These are phyloP conservation scores for Carettochelys insculpta DNA, from an alignment of 2,113 vertebrate genomes.

Conservation along the genomic window DNA sequence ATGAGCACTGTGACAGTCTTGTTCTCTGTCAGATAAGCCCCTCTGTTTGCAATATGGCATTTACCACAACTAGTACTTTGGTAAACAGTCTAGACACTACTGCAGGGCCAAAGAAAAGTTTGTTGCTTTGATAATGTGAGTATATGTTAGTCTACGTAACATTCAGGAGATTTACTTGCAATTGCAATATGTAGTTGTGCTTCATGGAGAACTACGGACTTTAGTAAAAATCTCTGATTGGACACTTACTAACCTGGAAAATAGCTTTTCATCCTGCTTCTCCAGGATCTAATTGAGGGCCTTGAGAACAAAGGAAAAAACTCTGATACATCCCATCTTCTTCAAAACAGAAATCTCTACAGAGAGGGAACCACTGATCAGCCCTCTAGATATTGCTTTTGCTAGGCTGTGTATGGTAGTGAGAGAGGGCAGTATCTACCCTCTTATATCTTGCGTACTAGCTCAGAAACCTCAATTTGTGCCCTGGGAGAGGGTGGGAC, in stretches of 20 bases:
- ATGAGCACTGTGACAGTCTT: neutral
- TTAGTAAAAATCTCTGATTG: neutral
- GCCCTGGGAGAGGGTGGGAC: neutral
- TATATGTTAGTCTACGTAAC: no score
- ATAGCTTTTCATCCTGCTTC: neutral
- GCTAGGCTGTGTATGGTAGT: neutral
- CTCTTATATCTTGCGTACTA: accelerated
- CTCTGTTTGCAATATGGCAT: no score
- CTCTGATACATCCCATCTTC: neutral
- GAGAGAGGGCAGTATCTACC: neutral
- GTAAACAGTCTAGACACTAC: no score
- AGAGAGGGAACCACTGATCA: neutral
- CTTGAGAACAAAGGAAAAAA: neutral
- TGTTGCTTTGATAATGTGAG: no score
- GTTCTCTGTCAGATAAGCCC: neutral
- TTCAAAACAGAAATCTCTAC: neutral
- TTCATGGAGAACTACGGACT: no score
- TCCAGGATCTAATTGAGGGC: neutral
- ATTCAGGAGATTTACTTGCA: no score
- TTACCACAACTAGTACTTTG: no score
- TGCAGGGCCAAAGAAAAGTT: no score
- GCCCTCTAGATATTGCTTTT: accelerated
- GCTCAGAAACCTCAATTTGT: neutral
- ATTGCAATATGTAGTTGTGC: no score
- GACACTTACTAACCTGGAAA: neutral